phyloP scores from a whole-genome alignment of 2,888 invertebrate genomes.

The Panopea generosa region DNA sequence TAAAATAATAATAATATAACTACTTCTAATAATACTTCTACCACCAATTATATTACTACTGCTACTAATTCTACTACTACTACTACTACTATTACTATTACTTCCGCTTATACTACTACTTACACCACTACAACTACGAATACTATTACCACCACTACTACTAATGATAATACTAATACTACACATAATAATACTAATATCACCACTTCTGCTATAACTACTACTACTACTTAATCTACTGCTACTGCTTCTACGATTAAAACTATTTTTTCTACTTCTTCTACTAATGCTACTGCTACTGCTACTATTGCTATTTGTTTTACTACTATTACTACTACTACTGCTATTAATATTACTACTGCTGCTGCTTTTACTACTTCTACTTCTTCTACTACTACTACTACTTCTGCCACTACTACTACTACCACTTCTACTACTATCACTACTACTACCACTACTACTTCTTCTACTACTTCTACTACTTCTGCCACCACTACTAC shows the following conservation, averaged over 20 bases:
- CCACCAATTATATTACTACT: not conserved
- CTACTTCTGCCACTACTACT: not conserved
- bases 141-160: conserved; percentile 1
- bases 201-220: conserved; percentile 17
- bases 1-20: too few species aligned
- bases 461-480: not conserved
- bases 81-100: not conserved
- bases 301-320: conserved; percentile 23
- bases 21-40: too few species aligned
- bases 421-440: not conserved
- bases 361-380: not conserved
- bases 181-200: conserved; percentile 1
- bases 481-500: not conserved
- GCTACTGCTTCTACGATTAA: conserved; percentile 20
- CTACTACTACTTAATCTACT: conserved; percentile 17
- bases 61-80: not conserved
- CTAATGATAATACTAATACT: too few species aligned
- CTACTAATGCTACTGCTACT: too few species aligned
- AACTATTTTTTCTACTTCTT: conserved; percentile 23
- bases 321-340: conserved; percentile 33
- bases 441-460: conserved; percentile 3
- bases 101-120: conserved; percentile 11
- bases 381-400: not conserved
- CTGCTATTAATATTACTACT: not conserved
- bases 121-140: conserved; percentile 19